These are phyloP conservation scores for Ranitomeya variabilis DNA, from an alignment of 2,113 vertebrate genomes.

Conservation along the genomic window DNA sequence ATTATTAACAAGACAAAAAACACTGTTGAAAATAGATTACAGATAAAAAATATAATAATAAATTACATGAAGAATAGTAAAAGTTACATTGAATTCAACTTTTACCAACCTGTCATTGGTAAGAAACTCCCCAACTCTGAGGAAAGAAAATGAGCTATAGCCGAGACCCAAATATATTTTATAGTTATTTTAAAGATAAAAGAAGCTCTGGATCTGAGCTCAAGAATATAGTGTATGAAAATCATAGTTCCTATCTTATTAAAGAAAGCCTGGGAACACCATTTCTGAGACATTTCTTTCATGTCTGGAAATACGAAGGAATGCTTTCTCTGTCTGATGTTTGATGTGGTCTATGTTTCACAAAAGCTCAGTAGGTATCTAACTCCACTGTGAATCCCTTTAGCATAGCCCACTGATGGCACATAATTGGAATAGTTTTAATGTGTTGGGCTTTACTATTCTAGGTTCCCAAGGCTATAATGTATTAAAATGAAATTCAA, in stretches of 20 bases:
- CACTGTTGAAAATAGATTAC: neutral
- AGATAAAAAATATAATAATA: neutral
- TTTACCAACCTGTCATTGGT: neutral
- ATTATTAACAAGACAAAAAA: neutral
- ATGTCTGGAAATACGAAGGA: conserved; percentile 15
- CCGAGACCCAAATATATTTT: neutral
- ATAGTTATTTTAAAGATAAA: conserved; percentile 33
- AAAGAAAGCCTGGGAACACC: conserved; percentile 17
- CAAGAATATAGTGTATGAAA: neutral
- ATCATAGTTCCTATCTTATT: neutral
- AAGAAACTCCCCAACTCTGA: neutral
- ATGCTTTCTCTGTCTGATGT: conserved; percentile 8
- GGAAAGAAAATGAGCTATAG: neutral
- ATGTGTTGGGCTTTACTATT: neutral
- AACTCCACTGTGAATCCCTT: conserved; percentile 17
- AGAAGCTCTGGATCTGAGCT: neutral
- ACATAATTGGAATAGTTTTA: conserved; percentile 39
- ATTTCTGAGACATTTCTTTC: conserved; percentile 21
- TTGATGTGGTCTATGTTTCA: conserved; percentile 36
- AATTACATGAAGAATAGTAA: neutral
- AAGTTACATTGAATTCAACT: neutral
- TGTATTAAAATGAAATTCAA: neutral
- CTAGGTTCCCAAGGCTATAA: neutral
- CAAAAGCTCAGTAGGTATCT: conserved; percentile 9
- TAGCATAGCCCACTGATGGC: conserved; percentile 13